Base-by-base conservation (phyloP, 2,797 vertebrate genomes). In the Rhinophrynus dorsalis region DNA sequence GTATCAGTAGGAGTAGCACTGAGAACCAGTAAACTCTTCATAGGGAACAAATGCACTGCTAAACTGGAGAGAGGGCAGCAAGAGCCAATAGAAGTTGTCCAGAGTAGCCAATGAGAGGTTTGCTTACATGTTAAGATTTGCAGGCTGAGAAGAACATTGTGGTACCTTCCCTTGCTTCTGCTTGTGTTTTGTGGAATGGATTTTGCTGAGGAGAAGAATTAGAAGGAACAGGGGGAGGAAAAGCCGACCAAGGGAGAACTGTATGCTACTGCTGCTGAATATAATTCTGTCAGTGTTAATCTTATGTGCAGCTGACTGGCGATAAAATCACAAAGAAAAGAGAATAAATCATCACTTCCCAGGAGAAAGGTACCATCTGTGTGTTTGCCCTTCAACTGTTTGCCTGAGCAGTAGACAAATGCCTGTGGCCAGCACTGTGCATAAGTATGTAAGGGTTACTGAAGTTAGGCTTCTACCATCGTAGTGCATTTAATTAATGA, bases 61-160 rank as follows among this genome's bases (percentile, higher is more conserved):
- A 54, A 65, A 64, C 65, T 72, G 65, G 21, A 58, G 54, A 8
- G n/a, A 44, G 38, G 35, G n/a, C 45, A 13, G 62, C 33, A 9
- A 29, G 52, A 45, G 45, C 69, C 69, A 66, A 73, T 66, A 10
- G 60, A 45, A 60, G 40, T 59, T 30, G 18, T 65, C 18, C 69
- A 18, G 11, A 59, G 33, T 30, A 35, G 10, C 69, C 69, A 58
- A 42, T 66, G 24, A 27, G n/a, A 60, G 47, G 40, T 56, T 32
- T 44, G 55, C 54, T 73, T 59, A 45, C 69, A 66, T 72, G 68
- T 10, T 38, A 48, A 29, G 51, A 65, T 73, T 73, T 59, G 54
- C 60, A 66, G 44, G 45, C 45, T 27, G 37, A 26, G 27, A 44
- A 59, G 45, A 45, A 60, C 51, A 40, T 15, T 73, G 69, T 73